These are phyloP conservation scores for Aegypius monachus DNA, from an alignment of 2,113 vertebrate genomes.

Conservation along the genomic window DNA sequence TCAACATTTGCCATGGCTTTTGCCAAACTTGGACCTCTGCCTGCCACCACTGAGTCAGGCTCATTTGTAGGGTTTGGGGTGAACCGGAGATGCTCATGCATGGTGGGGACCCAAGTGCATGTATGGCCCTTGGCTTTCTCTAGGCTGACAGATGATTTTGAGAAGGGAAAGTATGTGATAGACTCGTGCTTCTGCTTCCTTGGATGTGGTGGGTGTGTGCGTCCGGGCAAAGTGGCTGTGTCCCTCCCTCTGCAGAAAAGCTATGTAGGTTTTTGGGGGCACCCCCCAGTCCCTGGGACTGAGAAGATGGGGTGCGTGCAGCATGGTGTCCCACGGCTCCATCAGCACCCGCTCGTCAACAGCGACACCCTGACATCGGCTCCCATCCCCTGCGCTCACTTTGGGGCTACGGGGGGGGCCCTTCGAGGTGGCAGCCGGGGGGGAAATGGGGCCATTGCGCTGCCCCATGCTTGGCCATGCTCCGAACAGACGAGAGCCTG, in stretches of 20 bases:
- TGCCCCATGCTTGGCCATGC: neutral
- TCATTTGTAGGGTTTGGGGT: neutral
- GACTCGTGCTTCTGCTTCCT: neutral
- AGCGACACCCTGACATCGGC: neutral
- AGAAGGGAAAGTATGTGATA: fast-evolving
- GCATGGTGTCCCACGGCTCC: neutral
- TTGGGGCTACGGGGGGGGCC: neutral
- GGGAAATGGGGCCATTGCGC: too few species aligned
- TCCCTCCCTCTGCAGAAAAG: neutral
- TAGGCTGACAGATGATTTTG: neutral
- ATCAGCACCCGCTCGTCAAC: neutral
- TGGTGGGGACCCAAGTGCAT: neutral
- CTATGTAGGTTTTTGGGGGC: neutral
- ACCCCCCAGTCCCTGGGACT: neutral
- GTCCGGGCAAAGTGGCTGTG: neutral
- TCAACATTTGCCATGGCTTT: neutral
- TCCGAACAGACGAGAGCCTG: neutral
- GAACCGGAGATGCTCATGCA: neutral
- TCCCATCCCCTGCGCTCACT: neutral
- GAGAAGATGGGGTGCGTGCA: neutral
- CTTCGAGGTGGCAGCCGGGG: neutral
- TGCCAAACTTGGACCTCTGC: fast-evolving
- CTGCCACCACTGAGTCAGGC: neutral
- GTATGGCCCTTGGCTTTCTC: neutral
- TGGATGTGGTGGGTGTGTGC: neutral